phyloP scores from a whole-genome alignment of 2,888 invertebrate genomes.

The Macrosiphum euphorbiae region DNA sequence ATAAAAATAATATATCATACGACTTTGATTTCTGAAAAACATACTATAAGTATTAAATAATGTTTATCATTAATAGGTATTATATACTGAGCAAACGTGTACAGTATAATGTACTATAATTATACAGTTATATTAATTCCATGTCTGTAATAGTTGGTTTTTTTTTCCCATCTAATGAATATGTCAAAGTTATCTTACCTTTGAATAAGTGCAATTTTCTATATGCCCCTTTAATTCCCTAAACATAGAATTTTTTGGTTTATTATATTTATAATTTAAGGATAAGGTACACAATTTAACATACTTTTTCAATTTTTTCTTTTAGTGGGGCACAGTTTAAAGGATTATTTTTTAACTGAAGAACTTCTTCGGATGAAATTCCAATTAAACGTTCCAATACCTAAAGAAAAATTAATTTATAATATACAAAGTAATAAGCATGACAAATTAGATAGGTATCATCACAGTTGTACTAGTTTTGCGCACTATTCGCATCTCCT shows the following conservation, averaged over 20 bases:
- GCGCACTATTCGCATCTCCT: too few species aligned
- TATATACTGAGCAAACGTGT: background rate
- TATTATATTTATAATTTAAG: background rate
- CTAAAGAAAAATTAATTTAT: slow-evolving; percentile 31
- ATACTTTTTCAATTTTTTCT: slow-evolving; percentile 63
- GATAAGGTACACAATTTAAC: background rate
- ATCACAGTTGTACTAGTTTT: too few species aligned
- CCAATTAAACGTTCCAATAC: slow-evolving; percentile 59
- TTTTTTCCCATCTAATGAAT: slow-evolving; percentile 40
- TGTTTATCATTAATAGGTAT: background rate
- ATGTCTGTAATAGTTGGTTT: slow-evolving; percentile 53
- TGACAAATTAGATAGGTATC: too few species aligned
- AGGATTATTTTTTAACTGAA: slow-evolving; percentile 43
- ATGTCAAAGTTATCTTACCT: slow-evolving; percentile 50
- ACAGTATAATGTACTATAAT: background rate
- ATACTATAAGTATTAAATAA: background rate
- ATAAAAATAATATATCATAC: background rate
- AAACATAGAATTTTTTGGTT: background rate
- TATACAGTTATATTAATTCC: slow-evolving; percentile 8
- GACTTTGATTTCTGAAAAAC: background rate
- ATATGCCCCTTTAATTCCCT: slow-evolving; percentile 59
- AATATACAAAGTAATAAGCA: background rate
- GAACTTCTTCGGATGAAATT: slow-evolving; percentile 44
- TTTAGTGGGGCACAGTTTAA: slow-evolving; percentile 31
- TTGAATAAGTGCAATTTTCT: slow-evolving; percentile 56